These are phyloP conservation scores for Gymnosoma rotundatum DNA, from an alignment of 2,888 invertebrate species.

Conservation along the genomic window DNA sequence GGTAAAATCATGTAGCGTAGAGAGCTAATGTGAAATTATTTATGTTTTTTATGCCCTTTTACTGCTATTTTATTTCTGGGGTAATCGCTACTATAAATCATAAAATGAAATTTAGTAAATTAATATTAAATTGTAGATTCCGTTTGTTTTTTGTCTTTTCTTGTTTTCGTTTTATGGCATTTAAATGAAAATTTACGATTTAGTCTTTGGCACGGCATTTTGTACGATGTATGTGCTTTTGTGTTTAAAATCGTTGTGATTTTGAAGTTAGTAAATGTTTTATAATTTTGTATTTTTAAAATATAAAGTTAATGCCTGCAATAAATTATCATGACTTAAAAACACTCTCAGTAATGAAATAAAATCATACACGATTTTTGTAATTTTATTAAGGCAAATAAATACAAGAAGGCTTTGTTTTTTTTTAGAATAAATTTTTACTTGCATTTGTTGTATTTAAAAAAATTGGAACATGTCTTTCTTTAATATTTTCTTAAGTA, in stretches of 20 bases:
- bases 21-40: conserved; percentile 31
- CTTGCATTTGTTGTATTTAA: too few relatives aligned
- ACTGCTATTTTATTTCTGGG: conserved; percentile 22
- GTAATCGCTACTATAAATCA: conserved; percentile 67
- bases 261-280: conserved; percentile 19
- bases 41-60: conserved; percentile 9
- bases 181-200: conserved; percentile 69
- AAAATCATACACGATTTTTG: conserved; percentile 7
- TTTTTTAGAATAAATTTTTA: too few relatives aligned
- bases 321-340: conserved; percentile 33
- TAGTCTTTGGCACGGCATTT: conserved; percentile 54
- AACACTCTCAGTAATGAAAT: conserved; percentile 16
- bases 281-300: conserved; percentile 33
- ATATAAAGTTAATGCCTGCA: conserved; percentile 30
- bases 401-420: too few relatives aligned
- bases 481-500: too few relatives aligned
- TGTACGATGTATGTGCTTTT: conserved; percentile 3
- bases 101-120: conserved; percentile 65
- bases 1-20: not conserved
- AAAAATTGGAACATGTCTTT: too few relatives aligned
- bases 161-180: conserved; percentile 57
- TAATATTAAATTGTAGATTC: conserved; percentile 63
- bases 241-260: not conserved
- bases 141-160: conserved; percentile 22
- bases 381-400: not conserved